These are phyloP conservation scores for Aphaenogaster floridana DNA, from an alignment of 1,140 invertebrate genomes.

Conservation along the genomic window DNA sequence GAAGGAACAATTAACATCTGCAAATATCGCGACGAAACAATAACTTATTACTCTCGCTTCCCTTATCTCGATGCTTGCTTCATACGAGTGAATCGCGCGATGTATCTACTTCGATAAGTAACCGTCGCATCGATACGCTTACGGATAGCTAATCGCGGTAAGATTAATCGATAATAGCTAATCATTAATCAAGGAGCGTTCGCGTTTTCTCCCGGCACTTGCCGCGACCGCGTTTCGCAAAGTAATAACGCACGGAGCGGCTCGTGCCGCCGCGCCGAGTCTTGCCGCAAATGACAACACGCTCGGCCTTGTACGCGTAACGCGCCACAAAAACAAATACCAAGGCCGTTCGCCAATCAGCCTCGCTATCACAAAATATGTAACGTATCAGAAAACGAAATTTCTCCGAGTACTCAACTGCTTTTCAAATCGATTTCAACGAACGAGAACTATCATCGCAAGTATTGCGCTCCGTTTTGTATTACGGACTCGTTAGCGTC, in stretches of 20 bases:
- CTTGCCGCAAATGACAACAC: background rate
- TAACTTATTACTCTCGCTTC: background rate
- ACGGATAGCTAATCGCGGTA: background rate
- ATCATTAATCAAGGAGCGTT: background rate
- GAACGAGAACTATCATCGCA: background rate
- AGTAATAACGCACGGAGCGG: background rate
- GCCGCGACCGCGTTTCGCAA: background rate
- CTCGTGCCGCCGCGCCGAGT: background rate
- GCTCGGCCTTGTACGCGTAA: background rate
- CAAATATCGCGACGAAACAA: conserved; percentile 5
- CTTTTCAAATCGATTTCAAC: background rate
- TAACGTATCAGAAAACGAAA: background rate
- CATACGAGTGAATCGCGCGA: background rate
- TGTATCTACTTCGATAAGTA: background rate
- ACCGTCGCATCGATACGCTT: background rate
- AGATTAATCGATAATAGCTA: background rate
- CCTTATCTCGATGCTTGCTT: background rate
- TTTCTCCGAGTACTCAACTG: background rate
- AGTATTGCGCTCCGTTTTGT: background rate
- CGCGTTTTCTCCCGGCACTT: background rate
- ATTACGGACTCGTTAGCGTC: background rate
- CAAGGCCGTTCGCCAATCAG: background rate
- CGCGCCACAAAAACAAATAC: background rate
- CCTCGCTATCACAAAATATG: background rate
- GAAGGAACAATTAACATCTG: background rate